Percentiles rank a stretch among this genome's conserved stretches.
Evolutionary conservation across 2,797 vertebrate species (phyloP).

Genomic region (Gymnothorax reevesii): DNA sequence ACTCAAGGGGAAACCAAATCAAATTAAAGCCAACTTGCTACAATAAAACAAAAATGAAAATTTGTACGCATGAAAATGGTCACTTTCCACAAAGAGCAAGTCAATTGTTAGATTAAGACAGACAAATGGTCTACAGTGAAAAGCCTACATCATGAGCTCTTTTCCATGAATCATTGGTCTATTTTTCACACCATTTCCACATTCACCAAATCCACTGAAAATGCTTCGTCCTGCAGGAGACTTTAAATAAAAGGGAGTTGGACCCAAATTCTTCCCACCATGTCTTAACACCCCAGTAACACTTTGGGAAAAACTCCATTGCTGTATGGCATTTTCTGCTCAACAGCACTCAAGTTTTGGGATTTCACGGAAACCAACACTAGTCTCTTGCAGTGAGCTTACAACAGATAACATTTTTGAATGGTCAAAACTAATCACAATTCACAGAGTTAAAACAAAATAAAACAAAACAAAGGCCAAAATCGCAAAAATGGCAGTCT

Average conservation of each 20-base stretch:
- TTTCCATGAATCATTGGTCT: constrained; percentile 38
- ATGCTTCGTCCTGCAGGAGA: constrained; percentile 42
- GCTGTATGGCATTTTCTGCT: not conserved
- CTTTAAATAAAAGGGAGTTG: constrained; percentile 31
- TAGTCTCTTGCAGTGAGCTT: constrained; percentile 15
- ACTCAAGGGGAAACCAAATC: constrained; percentile 30
- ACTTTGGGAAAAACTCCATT: constrained; percentile 33
- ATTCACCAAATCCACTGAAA: constrained; percentile 54
- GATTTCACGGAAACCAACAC: constrained; percentile 31
- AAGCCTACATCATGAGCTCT: constrained; percentile 34
- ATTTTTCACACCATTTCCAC: constrained; percentile 52
- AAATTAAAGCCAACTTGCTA: constrained; percentile 33
- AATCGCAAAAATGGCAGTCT: constrained; percentile 9
- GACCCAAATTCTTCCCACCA: constrained; percentile 24
- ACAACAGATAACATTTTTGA: constrained; percentile 9
- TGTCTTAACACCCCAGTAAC: constrained; percentile 33
- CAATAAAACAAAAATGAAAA: constrained; percentile 24
- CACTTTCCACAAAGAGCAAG: constrained; percentile 54
- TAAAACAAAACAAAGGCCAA: not conserved
- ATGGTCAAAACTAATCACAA: constrained; percentile 10
- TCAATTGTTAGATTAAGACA: constrained; percentile 47
- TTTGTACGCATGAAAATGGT: constrained; percentile 40
- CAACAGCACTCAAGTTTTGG: not conserved
- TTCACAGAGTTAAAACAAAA: not conserved
- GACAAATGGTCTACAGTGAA: constrained; percentile 62